These are phyloP conservation scores for Plecotus auritus DNA, from an alignment of 2,113 vertebrate genomes.

Conservation along the genomic window DNA sequence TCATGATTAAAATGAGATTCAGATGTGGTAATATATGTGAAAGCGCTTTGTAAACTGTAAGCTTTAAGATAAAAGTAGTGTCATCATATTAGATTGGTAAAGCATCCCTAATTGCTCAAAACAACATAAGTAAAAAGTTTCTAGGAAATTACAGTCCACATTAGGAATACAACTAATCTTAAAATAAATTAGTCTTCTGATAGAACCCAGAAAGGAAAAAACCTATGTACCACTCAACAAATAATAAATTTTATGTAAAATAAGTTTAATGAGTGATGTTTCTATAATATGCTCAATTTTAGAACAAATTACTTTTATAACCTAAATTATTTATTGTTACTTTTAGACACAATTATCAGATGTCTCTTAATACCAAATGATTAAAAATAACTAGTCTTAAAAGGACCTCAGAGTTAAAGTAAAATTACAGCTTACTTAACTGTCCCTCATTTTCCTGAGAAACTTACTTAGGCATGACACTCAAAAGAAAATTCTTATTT, in stretches of 20 bases:
- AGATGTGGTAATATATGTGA: background rate
- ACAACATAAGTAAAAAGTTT: background rate
- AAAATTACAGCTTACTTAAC: constrained; percentile 26
- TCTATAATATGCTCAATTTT: background rate
- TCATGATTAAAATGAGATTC: constrained; percentile 13
- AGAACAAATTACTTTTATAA: constrained; percentile 12
- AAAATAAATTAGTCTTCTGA: background rate
- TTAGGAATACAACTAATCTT: background rate
- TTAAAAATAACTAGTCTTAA: constrained; percentile 6
- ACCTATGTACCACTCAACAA: background rate
- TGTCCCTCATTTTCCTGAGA: constrained; percentile 13
- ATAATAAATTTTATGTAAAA: background rate
- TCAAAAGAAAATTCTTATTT: constrained; percentile 22
- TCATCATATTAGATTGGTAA: background rate
- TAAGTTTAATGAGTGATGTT: background rate
- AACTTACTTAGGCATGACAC: background rate
- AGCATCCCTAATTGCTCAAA: background rate
- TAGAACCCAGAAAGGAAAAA: background rate
- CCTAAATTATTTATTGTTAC: background rate
- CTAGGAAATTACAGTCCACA: background rate
- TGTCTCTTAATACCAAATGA: background rate
- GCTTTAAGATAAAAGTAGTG: background rate
- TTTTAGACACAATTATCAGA: background rate
- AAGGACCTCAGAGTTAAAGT: background rate
- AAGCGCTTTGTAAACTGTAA: background rate